A percentile compares a stretch with the other conserved stretches of the same genome.
Evolutionary conservation across 1,140 invertebrate genomes (phyloP).

Genomic region (Anadara kagoshimensis): DNA sequence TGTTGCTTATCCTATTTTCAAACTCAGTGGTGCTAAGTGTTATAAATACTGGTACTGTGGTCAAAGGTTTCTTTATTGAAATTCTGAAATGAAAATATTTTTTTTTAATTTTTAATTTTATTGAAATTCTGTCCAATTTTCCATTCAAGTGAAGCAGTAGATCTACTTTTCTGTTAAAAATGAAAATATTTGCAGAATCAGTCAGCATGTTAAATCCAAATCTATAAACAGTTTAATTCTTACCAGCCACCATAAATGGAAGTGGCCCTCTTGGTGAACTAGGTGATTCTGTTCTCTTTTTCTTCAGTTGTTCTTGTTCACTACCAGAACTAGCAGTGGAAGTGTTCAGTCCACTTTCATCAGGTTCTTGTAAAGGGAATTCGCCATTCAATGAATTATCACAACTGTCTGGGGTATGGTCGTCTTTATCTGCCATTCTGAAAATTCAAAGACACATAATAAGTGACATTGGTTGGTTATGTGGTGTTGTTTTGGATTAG

Average conservation of each 20-base stretch:
- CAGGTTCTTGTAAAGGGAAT: conserved; percentile 16
- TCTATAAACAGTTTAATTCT: conserved; percentile 3
- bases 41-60: too few relatives aligned
- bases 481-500: too few relatives aligned
- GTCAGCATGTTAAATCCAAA: neutral
- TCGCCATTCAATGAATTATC: conserved; percentile 44
- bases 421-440: conserved; percentile 34
- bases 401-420: conserved; percentile 20
- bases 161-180: too few relatives aligned
- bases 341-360: conserved; percentile 13
- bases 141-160: neutral
- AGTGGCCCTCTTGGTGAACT: conserved; percentile 40
- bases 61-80: too few relatives aligned
- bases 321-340: conserved; percentile 34
- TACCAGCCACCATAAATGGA: conserved; percentile 50
- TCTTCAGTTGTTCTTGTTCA: conserved; percentile 36
- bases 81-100: neutral
- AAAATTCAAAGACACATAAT: neutral
- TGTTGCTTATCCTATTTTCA: too few relatives aligned
- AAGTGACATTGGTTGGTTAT: neutral
- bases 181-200: too few relatives aligned
- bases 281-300: conserved; percentile 47
- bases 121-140: neutral
- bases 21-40: too few relatives aligned
- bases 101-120: neutral